phyloP scores from a whole-genome alignment of 2,888 invertebrate genomes.

The Plebejus anna region DNA sequence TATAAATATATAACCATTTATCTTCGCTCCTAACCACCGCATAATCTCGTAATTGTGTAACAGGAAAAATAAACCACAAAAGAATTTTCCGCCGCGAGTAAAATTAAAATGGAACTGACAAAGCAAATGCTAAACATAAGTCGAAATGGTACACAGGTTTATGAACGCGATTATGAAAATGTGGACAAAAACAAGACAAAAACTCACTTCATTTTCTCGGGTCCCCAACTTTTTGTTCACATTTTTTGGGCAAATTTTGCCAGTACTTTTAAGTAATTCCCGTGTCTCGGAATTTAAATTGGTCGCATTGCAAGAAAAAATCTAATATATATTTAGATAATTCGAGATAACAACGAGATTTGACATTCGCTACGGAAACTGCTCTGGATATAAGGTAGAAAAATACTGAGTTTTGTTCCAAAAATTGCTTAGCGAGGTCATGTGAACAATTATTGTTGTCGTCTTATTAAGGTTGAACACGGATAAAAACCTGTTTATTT shows the following conservation, averaged over 20 bases:
- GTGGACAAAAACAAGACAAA: constrained; percentile 29
- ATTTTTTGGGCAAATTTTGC: constrained; percentile 8
- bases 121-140: constrained; percentile 27
- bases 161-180: constrained; percentile 34
- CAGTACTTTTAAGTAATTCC: background rate
- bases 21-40: background rate
- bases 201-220: constrained; percentile 31
- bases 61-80: constrained; percentile 26
- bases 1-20: background rate
- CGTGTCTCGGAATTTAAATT: constrained; percentile 1
- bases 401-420: background rate
- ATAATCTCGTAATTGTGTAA: constrained; percentile 28
- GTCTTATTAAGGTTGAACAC: background rate
- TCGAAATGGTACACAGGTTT: constrained; percentile 26
- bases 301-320: background rate
- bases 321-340: constrained; percentile 6
- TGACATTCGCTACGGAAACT: background rate
- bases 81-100: constrained; percentile 24
- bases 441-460: background rate
- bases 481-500: background rate
- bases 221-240: background rate
- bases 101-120: constrained; percentile 29
- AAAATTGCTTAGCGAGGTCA: background rate
- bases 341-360: background rate
- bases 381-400: background rate